Evolutionary conservation across 2,888 invertebrate genomes (phyloP), one percentile per base, ranked within the genome.

Genomic region (Amblyjoppa fuscipennis): DNA sequence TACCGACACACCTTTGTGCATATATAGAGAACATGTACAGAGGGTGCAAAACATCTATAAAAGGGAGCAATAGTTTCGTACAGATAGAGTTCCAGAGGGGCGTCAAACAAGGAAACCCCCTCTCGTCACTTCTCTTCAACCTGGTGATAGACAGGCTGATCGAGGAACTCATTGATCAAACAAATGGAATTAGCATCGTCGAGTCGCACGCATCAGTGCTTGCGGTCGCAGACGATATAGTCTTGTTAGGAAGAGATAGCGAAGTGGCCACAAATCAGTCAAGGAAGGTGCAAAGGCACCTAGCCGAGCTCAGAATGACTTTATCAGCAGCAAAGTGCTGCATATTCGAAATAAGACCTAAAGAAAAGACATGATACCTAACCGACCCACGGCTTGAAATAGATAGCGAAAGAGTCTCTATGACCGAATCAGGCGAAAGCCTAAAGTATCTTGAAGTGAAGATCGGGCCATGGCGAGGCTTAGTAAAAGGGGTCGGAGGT

Each of bases 81-180:
- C 34, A 71, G 0, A 66, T 80, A 6, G 34, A 16, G 28, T 68
- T 83, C 0, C 34, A 28, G n/a, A 25, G 83, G 4, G 77, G 83
- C 7, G 83, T 80, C 0, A 85, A 85, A 20, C 85, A 81, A 20
- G 79, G 85, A 0, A 75, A 85, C 59, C 84, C 78, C 0, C 74
- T 85, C 0, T 85, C 85, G 1, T 79, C 82, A 0, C 7, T 82
- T 4, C 16, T 85, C 1, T 79, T 79, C 64, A 79, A 79, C n/a
- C 31, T 81, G 16, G 59, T 89, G 0, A 56, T 92, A 0, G 91
- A 93, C 45, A 41, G 90, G 0, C 25, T 93, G 3, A 87, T 92
- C 0, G 91, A 90, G 0, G 83, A 82, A 38, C 68, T 92, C 0
- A 9, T 71, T 0, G 7, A 53, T 0, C 0, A 34, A 0, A 68